Conservation (phyloP, 2,113 vertebrate genomes). For the Eptatretus burgeri region DNA sequence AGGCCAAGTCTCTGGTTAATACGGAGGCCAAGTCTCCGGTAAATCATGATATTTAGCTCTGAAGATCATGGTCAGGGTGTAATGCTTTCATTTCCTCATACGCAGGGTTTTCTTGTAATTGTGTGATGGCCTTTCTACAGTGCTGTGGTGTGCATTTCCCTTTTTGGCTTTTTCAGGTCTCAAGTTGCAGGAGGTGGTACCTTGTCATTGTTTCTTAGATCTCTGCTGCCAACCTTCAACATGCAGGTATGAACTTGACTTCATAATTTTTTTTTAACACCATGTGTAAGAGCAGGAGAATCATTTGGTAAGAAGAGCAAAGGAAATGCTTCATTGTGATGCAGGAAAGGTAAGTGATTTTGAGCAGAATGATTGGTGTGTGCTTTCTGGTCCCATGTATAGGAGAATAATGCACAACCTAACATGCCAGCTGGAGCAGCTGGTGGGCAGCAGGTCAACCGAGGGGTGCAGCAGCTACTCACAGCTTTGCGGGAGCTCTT, state of each 20-base stretch:
- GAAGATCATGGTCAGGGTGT: neutral
- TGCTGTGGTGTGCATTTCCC: neutral
- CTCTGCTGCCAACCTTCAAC: constrained; percentile 63
- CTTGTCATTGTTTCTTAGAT: constrained; percentile 73
- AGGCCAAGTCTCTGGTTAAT: neutral
- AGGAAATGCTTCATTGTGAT: too few species aligned
- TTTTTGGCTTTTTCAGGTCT: constrained; percentile 16
- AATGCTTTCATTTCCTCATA: neutral
- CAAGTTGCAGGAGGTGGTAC: constrained; percentile 36
- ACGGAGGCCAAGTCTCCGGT: neutral
- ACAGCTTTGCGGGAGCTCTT: neutral
- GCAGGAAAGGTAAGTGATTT: too few species aligned
- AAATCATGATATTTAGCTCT: neutral
- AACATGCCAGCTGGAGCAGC: neutral
- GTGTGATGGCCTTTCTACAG: neutral
- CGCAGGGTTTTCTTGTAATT: neutral
- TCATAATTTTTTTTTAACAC: too few species aligned
- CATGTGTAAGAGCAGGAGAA: too few species aligned
- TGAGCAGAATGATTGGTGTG: too few species aligned
- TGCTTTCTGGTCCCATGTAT: too few species aligned
- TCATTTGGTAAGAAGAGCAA: too few species aligned
- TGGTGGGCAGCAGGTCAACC: neutral
- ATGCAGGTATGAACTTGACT: constrained; percentile 29
- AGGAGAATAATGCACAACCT: too few species aligned
- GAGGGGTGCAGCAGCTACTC: neutral